These are phyloP conservation scores for Doryteuthis pealeii DNA, from an alignment of 1,140 invertebrate genomes.

Conservation along the genomic window DNA sequence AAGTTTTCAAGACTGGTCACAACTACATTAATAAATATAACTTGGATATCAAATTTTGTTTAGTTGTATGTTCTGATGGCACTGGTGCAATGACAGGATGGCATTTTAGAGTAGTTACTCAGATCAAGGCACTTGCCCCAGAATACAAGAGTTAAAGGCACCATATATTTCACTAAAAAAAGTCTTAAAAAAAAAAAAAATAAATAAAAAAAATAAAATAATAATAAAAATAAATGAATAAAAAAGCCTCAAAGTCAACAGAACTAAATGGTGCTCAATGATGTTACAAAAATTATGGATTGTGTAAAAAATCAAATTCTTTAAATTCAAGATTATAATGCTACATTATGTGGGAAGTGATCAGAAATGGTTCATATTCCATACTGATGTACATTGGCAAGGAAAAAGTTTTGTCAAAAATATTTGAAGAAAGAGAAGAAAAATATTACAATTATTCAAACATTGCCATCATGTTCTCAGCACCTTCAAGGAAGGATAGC, in stretches of 20 bases:
- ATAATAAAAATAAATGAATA: too few species aligned
- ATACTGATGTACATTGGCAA: conserved; percentile 8
- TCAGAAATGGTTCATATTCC: conserved; percentile 14
- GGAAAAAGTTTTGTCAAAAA: not conserved
- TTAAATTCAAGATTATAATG: conserved; percentile 20
- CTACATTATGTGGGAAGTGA: conserved; percentile 14
- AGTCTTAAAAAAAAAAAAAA: conserved; percentile 1
- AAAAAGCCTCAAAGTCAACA: too few species aligned
- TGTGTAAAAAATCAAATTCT: conserved; percentile 18
- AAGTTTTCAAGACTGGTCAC: conserved; percentile 6
- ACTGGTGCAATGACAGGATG: conserved; percentile 19
- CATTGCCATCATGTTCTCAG: not conserved
- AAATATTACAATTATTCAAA: not conserved
- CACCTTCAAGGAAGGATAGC: not conserved
- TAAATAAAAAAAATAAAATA: too few species aligned
- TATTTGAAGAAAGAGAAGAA: not conserved
- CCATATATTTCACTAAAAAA: conserved; percentile 18
- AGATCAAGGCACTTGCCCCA: conserved; percentile 12
- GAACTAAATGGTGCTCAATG: conserved; percentile 20
- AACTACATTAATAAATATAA: conserved; percentile 14
- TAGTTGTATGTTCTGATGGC: conserved; percentile 15
- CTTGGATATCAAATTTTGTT: conserved; percentile 6
- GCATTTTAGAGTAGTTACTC: conserved; percentile 9
- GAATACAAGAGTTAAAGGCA: conserved; percentile 15
- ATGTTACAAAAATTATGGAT: conserved; percentile 19